Base-by-base conservation (phyloP, 2,797 vertebrate species). In the Fistularia tabacaria region DNA sequence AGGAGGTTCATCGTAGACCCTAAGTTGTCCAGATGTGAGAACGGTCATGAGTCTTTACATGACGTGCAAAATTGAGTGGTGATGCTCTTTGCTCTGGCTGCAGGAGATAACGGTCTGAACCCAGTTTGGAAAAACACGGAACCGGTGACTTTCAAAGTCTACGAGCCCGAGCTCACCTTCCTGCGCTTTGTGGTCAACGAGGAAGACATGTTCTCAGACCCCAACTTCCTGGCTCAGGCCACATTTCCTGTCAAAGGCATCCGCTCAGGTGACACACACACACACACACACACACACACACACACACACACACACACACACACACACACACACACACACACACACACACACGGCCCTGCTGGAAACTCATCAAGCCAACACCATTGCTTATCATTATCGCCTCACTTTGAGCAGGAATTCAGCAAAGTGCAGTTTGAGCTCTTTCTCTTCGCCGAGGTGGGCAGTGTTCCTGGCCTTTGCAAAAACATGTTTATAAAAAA, bases 191-290 rank as follows among this genome's bases (percentile, higher is more conserved):
- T 96, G 62, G 93, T 99, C 51, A 96, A 96, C 0, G 97, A 99
- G 74, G 97, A 99, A 69, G 97, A 99, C 76, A 97, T 99, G 93
- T 99, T 99, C 88, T 99, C 96, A 12, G 96, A 99, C 69, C 94
- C 96, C 43, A 98, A 98, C 87, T 99, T 99, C 83, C 90, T 99
- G 14, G 96, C 96, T 46, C 95, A 99, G 0, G 95, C 93, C 59
- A 98, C 93, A 0, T 96, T 93, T 77, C 94, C 96, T 47, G 90
- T 99, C 65, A 97, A 92, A 90, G 95, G 95, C 62, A 80, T 99
- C 46, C 96, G 92, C 73, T 91, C 94, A 82, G 97, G 96, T 98
- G 81, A 64, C 80, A 49, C n/a, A 5, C 13, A 44, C 14, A 10
- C 38, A n/a, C n/a, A 49, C 25, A 52, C 25, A 25, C 25, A 25